Base-by-base conservation (phyloP, 2,113 vertebrate genomes). In the Dicrurus megarhynchus region DNA sequence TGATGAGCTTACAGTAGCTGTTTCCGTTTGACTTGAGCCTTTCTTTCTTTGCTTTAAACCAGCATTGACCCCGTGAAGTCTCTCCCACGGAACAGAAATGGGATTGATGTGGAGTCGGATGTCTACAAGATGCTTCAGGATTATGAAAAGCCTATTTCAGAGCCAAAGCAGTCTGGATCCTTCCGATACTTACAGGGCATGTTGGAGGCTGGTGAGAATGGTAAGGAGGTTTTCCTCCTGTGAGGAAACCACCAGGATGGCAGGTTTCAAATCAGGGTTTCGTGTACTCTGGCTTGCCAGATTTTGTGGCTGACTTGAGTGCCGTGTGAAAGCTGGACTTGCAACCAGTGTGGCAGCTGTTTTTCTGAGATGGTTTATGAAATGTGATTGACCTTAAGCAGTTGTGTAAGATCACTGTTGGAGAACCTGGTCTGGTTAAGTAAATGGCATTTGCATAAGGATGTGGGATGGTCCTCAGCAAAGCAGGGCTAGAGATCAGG, bases 41-140 rank as follows among this genome's bases (percentile, higher is more conserved):
- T 60, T 41, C 67, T 84, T 71, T 95, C 74, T 97, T 76, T 80
- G 89, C 88, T 53, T 75, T 63, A 18, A 80, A 95, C 37, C 94
- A 99, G 99, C 91, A 96, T 97, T 3, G 99, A 99, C 87, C 97
- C 98, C 24, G 64, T 98, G 61, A 85, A 97, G 56, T 97, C 97
- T 33, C 98, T 98, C 14, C 97, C 98, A 1, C 95, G 95, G 91
- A 97, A 91, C 95, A 98, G 98, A 26, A 98, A 98, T 7, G 98
- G 98, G 73, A 98, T 99, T 16, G 98, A 99, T 93, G 83, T 98
- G 37, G 98, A 99, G 86, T 99, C 99, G 0, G 99, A 99, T 24
- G 99, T 99, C 90, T 99, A 99, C 98, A 98, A 98, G 98, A 99
- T 99, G 99, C 98, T 99, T n/a, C 99, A 98, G 96, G 99, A 98